Evolutionary conservation across 2,113 vertebrate species (phyloP).

Genomic region (Falco punctatus): DNA sequence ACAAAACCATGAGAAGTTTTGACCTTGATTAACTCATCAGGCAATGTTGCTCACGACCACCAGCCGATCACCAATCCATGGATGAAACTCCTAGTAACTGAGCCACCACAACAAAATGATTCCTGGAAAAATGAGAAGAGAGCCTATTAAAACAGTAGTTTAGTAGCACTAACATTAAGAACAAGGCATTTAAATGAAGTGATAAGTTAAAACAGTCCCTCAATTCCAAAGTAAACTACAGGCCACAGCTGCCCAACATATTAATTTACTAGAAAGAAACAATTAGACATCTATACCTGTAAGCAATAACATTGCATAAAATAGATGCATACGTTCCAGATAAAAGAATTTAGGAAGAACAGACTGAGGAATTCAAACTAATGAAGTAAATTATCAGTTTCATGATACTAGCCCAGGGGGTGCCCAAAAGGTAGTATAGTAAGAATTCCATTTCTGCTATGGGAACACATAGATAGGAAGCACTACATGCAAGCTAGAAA

Average conservation of each 20-base stretch:
- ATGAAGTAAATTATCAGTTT: background rate
- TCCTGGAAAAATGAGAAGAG: background rate
- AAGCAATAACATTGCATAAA: background rate
- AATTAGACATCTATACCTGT: background rate
- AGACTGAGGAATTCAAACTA: background rate
- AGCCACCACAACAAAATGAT: background rate
- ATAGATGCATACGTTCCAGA: background rate
- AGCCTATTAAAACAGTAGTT: background rate
- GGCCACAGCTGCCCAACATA: background rate
- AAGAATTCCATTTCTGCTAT: background rate
- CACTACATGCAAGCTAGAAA: background rate
- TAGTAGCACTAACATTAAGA: background rate
- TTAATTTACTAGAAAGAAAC: background rate
- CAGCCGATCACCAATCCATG: background rate
- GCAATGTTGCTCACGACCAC: background rate
- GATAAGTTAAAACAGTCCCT: background rate
- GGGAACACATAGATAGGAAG: background rate
- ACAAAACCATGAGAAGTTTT: background rate
- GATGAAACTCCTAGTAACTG: background rate
- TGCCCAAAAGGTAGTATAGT: background rate
- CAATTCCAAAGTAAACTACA: background rate
- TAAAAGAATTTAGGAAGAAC: background rate
- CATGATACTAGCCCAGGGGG: background rate
- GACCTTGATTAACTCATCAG: background rate
- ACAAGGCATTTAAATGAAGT: background rate